Evolutionary conservation across 2,888 invertebrate species (phyloP).

Genomic region (Halocaridina rubra): DNA sequence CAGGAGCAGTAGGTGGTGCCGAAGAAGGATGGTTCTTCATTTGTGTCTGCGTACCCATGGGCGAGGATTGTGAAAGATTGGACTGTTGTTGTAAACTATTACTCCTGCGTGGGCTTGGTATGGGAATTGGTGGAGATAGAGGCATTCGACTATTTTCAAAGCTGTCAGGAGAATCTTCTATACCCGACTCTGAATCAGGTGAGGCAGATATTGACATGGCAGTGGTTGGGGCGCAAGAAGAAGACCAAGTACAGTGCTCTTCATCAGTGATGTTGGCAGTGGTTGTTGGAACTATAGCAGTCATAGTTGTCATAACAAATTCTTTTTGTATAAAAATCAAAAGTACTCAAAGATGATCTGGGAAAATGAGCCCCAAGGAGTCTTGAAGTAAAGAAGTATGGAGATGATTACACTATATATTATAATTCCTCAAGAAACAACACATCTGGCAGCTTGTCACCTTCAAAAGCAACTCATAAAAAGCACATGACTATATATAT

Average conservation of each 20-base stretch:
- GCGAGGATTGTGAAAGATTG: background rate
- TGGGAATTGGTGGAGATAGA: slow-evolving; percentile 42
- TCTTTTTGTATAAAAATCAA: no score
- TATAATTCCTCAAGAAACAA: no score
- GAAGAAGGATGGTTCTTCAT: slow-evolving; percentile 5
- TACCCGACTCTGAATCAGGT: slow-evolving; percentile 45
- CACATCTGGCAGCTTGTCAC: no score
- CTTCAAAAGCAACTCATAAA: no score
- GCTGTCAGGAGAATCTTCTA: slow-evolving; percentile 41
- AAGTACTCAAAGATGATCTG: no score
- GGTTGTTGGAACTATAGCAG: slow-evolving; percentile 5
- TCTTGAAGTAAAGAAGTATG: no score
- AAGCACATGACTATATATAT: no score
- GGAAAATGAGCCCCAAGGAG: no score
- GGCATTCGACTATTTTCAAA: slow-evolving; percentile 34
- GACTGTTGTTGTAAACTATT: slow-evolving; percentile 26
- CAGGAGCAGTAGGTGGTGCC: background rate
- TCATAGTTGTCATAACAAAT: no score
- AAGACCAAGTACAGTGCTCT: slow-evolving; percentile 13
- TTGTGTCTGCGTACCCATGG: background rate
- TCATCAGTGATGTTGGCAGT: background rate
- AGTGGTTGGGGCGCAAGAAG: background rate
- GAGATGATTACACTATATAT: no score
- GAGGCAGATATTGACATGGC: no score
- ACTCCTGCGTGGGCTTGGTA: slow-evolving; percentile 32